Percentiles rank a stretch among this genome's conserved stretches.
Conservation (phyloP, 2,797 vertebrate species). For the Chaenodraco wilsoni region DNA sequence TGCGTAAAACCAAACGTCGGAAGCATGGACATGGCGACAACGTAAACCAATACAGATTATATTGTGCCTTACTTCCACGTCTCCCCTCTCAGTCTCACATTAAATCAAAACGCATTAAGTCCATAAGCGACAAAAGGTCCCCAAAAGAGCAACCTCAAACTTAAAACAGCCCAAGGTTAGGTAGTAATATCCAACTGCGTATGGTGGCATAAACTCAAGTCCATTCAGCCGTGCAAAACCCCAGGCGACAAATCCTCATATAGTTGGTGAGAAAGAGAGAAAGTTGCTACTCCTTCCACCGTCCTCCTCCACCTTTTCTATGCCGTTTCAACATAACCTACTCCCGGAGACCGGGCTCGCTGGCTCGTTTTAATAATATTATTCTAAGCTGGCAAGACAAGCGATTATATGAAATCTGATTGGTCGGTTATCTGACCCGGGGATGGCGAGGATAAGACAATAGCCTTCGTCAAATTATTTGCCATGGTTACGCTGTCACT, state of each 20-base stretch:
- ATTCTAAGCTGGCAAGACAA: conserved; percentile 98
- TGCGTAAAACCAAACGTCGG: conserved; percentile 98
- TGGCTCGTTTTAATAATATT: conserved; percentile 96
- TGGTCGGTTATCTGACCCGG: conserved; percentile 98
- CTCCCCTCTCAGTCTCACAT: conserved; percentile 67
- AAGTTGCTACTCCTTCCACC: conserved; percentile 76
- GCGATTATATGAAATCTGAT: conserved; percentile 97
- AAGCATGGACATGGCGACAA: conserved; percentile 95
- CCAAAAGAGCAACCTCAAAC: conserved; percentile 49
- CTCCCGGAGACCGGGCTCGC: conserved; percentile 82
- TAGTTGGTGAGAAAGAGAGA: conserved; percentile 73
- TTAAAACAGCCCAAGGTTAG: conserved; percentile 50
- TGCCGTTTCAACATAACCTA: conserved; percentile 84
- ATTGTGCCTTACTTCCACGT: conserved; percentile 73
- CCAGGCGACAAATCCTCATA: conserved; percentile 76
- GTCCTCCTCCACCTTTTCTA: conserved; percentile 82
- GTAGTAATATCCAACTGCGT: conserved; percentile 72
- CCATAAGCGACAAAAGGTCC: conserved; percentile 68
- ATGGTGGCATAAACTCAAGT: conserved; percentile 69
- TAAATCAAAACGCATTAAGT: conserved; percentile 74
- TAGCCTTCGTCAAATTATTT: conserved; percentile 99
- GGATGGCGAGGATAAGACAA: conserved; percentile 98
- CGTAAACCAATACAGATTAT: conserved; percentile 64
- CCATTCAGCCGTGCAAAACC: conserved; percentile 73
- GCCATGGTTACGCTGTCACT: conserved; percentile 99